Conservation (phyloP, 2,888 invertebrate species). For the Apamea anceps region DNA sequence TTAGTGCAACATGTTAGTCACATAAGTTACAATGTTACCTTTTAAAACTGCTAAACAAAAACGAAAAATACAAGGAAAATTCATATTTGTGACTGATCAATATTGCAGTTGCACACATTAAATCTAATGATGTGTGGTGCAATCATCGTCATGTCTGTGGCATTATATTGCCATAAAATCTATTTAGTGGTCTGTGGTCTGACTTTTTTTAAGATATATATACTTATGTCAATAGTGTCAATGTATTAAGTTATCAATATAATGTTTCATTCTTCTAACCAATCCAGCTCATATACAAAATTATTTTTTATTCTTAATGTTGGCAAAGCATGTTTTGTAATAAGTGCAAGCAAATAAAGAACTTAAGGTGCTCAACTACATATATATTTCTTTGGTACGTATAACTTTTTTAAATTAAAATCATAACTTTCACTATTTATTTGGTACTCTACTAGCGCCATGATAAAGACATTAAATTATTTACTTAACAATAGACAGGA, state of each 20-base stretch:
- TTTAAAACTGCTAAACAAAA: background rate
- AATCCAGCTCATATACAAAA: background rate
- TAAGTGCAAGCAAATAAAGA: background rate
- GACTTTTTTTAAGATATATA: background rate
- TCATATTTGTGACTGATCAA: background rate
- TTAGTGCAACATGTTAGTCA: background rate
- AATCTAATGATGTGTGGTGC: background rate
- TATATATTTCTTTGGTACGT: background rate
- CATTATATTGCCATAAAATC: background rate
- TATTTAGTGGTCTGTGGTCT: background rate
- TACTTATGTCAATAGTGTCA: background rate
- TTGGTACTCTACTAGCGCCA: background rate
- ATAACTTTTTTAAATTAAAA: background rate
- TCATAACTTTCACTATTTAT: background rate
- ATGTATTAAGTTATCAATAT: background rate
- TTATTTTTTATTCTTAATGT: background rate
- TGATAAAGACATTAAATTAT: background rate
- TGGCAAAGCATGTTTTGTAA: background rate
- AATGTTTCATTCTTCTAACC: background rate
- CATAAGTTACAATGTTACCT: background rate
- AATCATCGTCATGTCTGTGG: too few relatives aligned
- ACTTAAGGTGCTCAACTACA: background rate
- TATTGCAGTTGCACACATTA: background rate
- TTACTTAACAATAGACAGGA: too few relatives aligned
- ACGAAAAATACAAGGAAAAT: background rate